Base-by-base conservation (phyloP, 2,888 invertebrate genomes). In the Meteorus cinctellus region DNA sequence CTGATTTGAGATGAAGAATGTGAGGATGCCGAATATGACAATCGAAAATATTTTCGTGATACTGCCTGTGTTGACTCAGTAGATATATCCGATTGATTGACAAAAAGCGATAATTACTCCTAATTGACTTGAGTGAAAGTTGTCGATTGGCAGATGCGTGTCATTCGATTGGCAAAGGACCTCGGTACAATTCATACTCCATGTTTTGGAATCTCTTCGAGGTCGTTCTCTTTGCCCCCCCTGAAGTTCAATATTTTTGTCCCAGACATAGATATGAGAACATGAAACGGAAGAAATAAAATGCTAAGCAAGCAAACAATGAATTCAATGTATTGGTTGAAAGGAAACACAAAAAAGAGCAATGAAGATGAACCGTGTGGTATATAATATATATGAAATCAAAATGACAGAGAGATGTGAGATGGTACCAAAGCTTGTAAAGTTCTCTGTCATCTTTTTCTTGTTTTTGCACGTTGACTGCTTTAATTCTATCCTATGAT, bases 1-100 rank as follows among this genome's bases (percentile, higher is more conserved):
- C 62, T 62, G 69, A 31, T 29, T 55, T 65, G n/a, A n/a, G 24
- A 60, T 24, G 59, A 63, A 34, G 16, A n/a, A 63, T 63, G 16
- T 63, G 31, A 63, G 12, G 16, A 62, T 27, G 5, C 16, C 16
- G 62, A 41, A 71, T 65, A 27, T 73, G 31, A 76, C 72, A 48
- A 48, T n/a, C n/a, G n/a, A 74, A 65, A 63, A 77, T 68, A 72
- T 75, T 80, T 74, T 77, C 80, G 77, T 78, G 69, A 78, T 77
- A 81, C 78, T 82, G 82, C 81, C 84, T 81, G 82, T 81, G 82
- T 78, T 84, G 83, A 85, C 85, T 84, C 81, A 80, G 84, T 75
- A 80, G 81, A 84, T 81, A 77, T 82, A 82, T 85, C 82, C 85
- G 81, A 83, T 83, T 85, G 83, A 85, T 84, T 83, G 76, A 74